phyloP scores from a whole-genome alignment of 2,888 invertebrate genomes.

The Latrodectus elegans region DNA sequence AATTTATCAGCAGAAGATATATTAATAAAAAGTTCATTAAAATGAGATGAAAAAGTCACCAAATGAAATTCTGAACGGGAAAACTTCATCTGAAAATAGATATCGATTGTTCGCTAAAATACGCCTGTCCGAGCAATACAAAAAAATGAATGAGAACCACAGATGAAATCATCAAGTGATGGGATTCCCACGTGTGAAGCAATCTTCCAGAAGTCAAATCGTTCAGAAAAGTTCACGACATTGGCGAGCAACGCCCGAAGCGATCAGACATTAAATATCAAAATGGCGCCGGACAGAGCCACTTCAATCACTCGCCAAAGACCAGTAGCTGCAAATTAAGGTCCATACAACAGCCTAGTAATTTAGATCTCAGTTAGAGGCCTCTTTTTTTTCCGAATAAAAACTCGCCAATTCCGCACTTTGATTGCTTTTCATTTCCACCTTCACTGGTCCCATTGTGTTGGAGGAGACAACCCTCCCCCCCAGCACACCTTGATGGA shows the following conservation, averaged over 20 bases:
- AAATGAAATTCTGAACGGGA: no score
- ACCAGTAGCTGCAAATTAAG: slow-evolving; percentile 58
- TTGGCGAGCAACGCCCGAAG: slow-evolving; percentile 20
- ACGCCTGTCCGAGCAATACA: no score
- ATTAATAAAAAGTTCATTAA: no score
- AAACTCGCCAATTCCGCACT: neutral
- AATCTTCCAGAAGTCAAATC: slow-evolving; percentile 39
- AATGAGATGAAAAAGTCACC: no score
- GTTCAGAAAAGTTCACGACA: slow-evolving; percentile 45
- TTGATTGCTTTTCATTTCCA: slow-evolving; percentile 39
- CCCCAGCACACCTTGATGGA: neutral
- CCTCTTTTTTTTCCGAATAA: neutral
- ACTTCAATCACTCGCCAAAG: slow-evolving; percentile 25
- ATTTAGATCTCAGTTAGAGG: slow-evolving; percentile 27
- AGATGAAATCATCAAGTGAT: no score
- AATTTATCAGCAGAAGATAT: no score
- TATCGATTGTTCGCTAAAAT: no score
- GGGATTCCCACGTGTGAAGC: slow-evolving; percentile 14
- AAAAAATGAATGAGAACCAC: no score
- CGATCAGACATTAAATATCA: slow-evolving; percentile 29
- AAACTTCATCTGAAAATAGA: no score
- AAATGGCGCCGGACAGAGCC: slow-evolving; percentile 20
- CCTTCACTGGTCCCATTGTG: neutral
- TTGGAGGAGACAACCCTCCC: neutral
- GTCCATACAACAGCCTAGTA: slow-evolving; percentile 30